A percentile compares a stretch with the other conserved stretches of the same genome.
Conservation (phyloP, 2,888 invertebrate species). For the Lepidocyrtinus sp. region DNA sequence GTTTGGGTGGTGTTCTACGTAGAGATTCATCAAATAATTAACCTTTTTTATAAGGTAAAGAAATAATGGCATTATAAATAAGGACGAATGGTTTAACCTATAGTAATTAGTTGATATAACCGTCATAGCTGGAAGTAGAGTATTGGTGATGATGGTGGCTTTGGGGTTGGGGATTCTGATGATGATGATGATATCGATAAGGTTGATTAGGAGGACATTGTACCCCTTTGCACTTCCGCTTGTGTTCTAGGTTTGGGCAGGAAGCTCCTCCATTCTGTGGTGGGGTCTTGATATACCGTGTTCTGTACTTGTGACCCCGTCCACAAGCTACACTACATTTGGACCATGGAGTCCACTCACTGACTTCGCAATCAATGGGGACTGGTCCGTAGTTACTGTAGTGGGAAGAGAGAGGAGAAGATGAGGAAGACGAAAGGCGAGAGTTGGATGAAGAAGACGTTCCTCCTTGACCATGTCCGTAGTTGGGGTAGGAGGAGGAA, state of each 20-base stretch:
- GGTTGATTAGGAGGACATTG: constrained; percentile 62
- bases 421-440: constrained; percentile 9
- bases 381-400: constrained; percentile 54
- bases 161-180: constrained; percentile 10
- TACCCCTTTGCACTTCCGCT: constrained; percentile 65
- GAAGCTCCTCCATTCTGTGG: constrained; percentile 64
- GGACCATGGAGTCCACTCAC: constrained; percentile 73
- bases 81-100: background rate
- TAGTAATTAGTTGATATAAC: constrained; percentile 29
- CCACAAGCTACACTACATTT: constrained; percentile 73
- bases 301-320: constrained; percentile 71
- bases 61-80: too few relatives aligned
- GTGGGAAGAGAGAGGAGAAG: constrained; percentile 31
- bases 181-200: constrained; percentile 57
- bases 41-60: background rate
- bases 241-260: constrained; percentile 65
- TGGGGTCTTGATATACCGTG: constrained; percentile 68
- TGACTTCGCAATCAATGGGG: constrained; percentile 71
- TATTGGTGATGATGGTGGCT: constrained; percentile 33
- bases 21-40: background rate
- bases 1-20: background rate
- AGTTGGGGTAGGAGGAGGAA: constrained; percentile 31
- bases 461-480: constrained; percentile 20
- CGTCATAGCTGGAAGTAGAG: background rate
- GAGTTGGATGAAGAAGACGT: background rate